Percentiles rank a stretch among this genome's conserved stretches.
These are phyloP conservation scores for Panagrolaimus sp. DNA, from an alignment of 1,140 invertebrate species.

Conservation along the genomic window DNA sequence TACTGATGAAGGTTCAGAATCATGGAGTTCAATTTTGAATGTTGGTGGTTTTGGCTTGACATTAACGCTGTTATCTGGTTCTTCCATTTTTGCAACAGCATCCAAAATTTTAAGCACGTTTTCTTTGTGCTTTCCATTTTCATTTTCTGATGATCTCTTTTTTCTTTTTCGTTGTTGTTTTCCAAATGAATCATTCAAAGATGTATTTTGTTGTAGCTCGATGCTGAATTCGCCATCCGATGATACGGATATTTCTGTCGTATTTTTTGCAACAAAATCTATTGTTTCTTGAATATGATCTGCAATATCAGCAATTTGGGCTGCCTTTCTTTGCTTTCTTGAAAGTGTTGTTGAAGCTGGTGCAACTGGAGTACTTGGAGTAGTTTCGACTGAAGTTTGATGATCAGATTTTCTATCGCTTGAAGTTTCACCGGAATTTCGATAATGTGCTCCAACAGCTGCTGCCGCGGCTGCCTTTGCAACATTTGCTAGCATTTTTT, in stretches of 20 bases:
- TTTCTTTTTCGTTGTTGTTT: neutral
- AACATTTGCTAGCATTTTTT: no score
- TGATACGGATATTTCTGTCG: neutral
- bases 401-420: no score
- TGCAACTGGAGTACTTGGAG: no score
- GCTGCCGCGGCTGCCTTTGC: no score
- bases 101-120: neutral
- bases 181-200: neutral
- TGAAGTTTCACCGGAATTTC: no score
- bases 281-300: slow-evolving; percentile 7
- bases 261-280: neutral
- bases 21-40: neutral
- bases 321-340: neutral
- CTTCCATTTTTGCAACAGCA: neutral
- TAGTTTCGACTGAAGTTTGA: no score
- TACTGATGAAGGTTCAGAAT: neutral
- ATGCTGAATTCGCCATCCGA: neutral
- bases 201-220: no score
- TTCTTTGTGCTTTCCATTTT: neutral
- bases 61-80: neutral
- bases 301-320: neutral
- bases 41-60: neutral
- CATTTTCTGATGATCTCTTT: neutral
- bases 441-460: no score
- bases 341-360: no score